These are phyloP conservation scores for Napeogenes sylphis DNA, from an alignment of 2,888 invertebrate species.

Conservation along the genomic window DNA sequence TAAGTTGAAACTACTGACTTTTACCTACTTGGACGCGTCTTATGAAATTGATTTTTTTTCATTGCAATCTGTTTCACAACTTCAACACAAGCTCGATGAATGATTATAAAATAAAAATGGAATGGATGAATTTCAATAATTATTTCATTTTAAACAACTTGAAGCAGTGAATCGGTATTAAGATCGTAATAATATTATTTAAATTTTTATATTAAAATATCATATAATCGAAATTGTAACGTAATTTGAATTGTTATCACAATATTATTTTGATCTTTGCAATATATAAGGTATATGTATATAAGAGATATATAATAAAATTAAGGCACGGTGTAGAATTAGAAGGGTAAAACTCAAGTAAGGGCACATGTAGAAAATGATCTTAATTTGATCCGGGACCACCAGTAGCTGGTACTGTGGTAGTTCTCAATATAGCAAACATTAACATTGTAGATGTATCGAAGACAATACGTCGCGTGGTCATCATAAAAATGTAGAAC, in stretches of 20 bases:
- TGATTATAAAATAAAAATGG: too few relatives aligned
- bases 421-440: constrained; percentile 2
- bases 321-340: neutral
- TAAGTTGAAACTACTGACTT: neutral
- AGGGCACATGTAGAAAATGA: neutral
- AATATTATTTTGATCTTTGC: too few relatives aligned
- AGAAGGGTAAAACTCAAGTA: neutral
- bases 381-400: too few relatives aligned
- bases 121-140: too few relatives aligned
- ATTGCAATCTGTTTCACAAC: constrained; percentile 1
- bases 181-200: neutral
- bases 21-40: neutral
- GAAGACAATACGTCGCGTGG: constrained; percentile 54
- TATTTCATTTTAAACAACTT: neutral
- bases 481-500: constrained; percentile 52
- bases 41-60: neutral
- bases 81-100: constrained; percentile 1
- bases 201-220: neutral
- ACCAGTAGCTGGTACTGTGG: neutral
- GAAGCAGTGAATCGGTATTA: neutral
- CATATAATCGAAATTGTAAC: too few relatives aligned
- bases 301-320: neutral
- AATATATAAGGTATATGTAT: too few relatives aligned
- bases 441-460: constrained; percentile 50
- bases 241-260: too few relatives aligned